Evolutionary conservation across 1,140 invertebrate genomes (phyloP).

Genomic region (Drosophila santomea): DNA sequence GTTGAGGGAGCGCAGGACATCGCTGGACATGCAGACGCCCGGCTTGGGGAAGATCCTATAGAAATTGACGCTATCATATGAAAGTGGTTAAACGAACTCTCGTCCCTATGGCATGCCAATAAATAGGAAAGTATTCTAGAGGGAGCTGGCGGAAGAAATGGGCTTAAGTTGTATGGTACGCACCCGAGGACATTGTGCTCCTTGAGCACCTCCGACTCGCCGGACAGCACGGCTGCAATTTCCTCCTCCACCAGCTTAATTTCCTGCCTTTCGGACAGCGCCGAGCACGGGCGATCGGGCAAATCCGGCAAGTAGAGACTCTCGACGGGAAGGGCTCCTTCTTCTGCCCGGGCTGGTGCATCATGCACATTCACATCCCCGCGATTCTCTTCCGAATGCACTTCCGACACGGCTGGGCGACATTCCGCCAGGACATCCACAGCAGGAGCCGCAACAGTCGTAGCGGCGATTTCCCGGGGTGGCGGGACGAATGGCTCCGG

Average conservation of each 20-base stretch:
- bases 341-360: slow-evolving; percentile 10
- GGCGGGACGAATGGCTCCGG: slow-evolving; percentile 13
- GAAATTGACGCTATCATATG: slow-evolving; percentile 87
- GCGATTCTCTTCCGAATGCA: slow-evolving; percentile 60
- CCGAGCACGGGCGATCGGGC: slow-evolving; percentile 77
- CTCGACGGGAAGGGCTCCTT: slow-evolving; percentile 5
- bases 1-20: slow-evolving; percentile 88
- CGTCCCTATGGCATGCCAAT: slow-evolving; percentile 10
- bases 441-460: not conserved
- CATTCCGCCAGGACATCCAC: slow-evolving; percentile 39
- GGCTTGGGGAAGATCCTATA: slow-evolving; percentile 88
- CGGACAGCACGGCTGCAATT: slow-evolving; percentile 88
- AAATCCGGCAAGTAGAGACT: slow-evolving; percentile 66
- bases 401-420: slow-evolving; percentile 64
- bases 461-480: slow-evolving; percentile 8
- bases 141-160: slow-evolving; percentile 1
- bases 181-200: slow-evolving; percentile 89
- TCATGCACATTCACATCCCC: slow-evolving; percentile 1
- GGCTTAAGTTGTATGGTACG: slow-evolving; percentile 67
- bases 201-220: slow-evolving; percentile 88
- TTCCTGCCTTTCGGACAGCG: slow-evolving; percentile 72
- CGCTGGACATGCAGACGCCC: slow-evolving; percentile 88
- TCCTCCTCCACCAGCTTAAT: slow-evolving; percentile 87
- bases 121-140: not conserved
- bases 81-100: slow-evolving; percentile 33